Evolutionary conservation across 2,888 invertebrate species (phyloP), one percentile per base, ranked within the genome.

Genomic region (Cheilosia grossa): DNA sequence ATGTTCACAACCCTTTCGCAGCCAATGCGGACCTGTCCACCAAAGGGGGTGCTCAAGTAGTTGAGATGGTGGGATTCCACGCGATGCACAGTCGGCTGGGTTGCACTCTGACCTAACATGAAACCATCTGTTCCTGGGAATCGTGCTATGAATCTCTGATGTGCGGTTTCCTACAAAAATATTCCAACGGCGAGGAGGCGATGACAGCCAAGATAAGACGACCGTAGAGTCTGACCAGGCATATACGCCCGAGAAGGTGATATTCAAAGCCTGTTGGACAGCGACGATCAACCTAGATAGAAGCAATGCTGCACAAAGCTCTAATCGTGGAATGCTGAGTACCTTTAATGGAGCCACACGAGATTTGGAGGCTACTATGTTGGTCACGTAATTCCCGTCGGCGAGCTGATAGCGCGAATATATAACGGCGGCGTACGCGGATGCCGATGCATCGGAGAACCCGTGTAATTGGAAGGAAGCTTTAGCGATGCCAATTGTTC

Each of bases 251-350:
- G 10, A 13, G n/a, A 67, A 67, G 13, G 67, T 54, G 2, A 67
- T n/a, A n/a, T 44, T 44, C 9, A 67, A 19, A 0, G 69, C n/a
- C 2, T 33, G 19, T 37, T 58, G 69, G 1, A 63, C 53, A 0
- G 61, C 7, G 1, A 72, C 51, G 9, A 72, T 40, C 9, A 72
- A 19, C 3, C 21, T 40, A 27, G 13, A 49, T n/a, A 17, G 1
- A 13, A 72, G 51, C 24, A 72, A 7, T 15, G 40, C 54, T 1
- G 15, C 40, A 19, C 59, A 72, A 0, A 61, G 72, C 30, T 54
- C 44, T 19, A 73, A 21, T 4, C 53, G 33, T 1, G 61, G 61
- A 27, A 73, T 73, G 4, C 72, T 73, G 5, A 73, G 21, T 15
- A 27, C 1, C 13, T 61, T 37, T 10, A 67, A 42, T 4, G 40